Evolutionary conservation across 1,140 invertebrate species (phyloP), one percentile per base, ranked within the genome.

Genomic region (Cherax quadricarinatus): DNA sequence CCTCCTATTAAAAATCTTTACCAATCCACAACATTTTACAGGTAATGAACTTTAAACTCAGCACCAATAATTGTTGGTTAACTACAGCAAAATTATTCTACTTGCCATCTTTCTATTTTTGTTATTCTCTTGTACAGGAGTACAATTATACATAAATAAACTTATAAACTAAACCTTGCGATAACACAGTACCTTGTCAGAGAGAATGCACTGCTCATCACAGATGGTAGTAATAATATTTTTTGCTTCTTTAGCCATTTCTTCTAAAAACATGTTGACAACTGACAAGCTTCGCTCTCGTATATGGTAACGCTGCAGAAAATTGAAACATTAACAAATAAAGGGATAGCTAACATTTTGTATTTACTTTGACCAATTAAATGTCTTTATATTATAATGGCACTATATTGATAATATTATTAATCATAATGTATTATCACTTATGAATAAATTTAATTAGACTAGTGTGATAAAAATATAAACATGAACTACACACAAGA

Each of bases 211-310:
- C 94, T 99, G 98, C 94, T 99, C 98, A 95, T 99, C 98, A 96
- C 99, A 99, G 94, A 99, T 99, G 3, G 98, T 98, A 1, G 98
- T 99, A 48, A 99, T 99, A 66, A 99, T 99, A 95, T 99, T 99
- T 95, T 99, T 99, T 0, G 98, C 98, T 96, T 99, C 99, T 95
- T 99, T 99, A 0, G 98, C 98, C 98, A 99, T 99, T 96, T 99
- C 98, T 95, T 99, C 98, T 53, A 99, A 95, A 95, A 99, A 99
- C 96, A 99, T 98, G 94, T 99, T 99, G 0, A 99, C 98, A 81
- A 99, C 98, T 90, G 98, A 99, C 7, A 99, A 96, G 95, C 98
- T 99, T 89, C 98, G 96, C 94, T 99, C 98, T 89, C 99, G 96
- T 94, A 99, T 99, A 95, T 99, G 98, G 96, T 99, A 98, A 93